Percentiles rank a stretch among this genome's conserved stretches.
These are phyloP conservation scores for Tangachromis dhanisi DNA, from an alignment of 2,113 vertebrate species.

Conservation along the genomic window DNA sequence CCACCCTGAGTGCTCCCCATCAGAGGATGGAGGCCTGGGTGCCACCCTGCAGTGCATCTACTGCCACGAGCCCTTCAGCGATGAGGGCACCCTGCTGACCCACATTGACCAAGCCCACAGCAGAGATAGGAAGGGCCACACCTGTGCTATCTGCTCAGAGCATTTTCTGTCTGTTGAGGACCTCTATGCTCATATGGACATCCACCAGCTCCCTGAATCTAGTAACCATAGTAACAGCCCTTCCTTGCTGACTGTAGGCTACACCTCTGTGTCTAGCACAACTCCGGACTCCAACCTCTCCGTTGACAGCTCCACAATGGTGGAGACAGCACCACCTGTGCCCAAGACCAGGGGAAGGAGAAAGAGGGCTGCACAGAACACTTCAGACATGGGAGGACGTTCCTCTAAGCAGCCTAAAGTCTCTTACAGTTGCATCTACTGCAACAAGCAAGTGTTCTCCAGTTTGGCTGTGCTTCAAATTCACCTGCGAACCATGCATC, in stretches of 20 bases:
- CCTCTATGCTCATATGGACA: conserved; percentile 93
- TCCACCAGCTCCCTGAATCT: conserved; percentile 92
- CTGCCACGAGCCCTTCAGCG: conserved; percentile 93
- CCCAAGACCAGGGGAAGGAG: conserved; percentile 90
- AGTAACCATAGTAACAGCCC: conserved; percentile 98
- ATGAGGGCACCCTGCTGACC: conserved; percentile 86
- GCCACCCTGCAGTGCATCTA: conserved; percentile 91
- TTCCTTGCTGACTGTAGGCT: conserved; percentile 89
- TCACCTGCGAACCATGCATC: conserved; percentile 95
- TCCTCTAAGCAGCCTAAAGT: conserved; percentile 88
- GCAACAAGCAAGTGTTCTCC: conserved; percentile 94
- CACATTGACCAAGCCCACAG: conserved; percentile 92
- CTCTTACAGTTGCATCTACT: conserved; percentile 94
- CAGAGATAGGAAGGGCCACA: conserved; percentile 84
- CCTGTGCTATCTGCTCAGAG: conserved; percentile 90
- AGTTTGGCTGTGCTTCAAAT: conserved; percentile 95
- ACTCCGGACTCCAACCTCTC: conserved; percentile 98
- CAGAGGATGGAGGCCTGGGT: conserved; percentile 84
- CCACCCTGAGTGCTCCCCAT: conserved; percentile 93
- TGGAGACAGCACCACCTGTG: conserved; percentile 83
- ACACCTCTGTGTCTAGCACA: conserved; percentile 96
- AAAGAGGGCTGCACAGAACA: conserved; percentile 86
- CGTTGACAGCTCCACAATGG: conserved; percentile 93
- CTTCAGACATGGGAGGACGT: conserved; percentile 80
- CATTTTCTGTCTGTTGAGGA: conserved; percentile 91